phyloP scores from a whole-genome alignment of 2,113 vertebrate genomes.

The Ailurus styani region DNA sequence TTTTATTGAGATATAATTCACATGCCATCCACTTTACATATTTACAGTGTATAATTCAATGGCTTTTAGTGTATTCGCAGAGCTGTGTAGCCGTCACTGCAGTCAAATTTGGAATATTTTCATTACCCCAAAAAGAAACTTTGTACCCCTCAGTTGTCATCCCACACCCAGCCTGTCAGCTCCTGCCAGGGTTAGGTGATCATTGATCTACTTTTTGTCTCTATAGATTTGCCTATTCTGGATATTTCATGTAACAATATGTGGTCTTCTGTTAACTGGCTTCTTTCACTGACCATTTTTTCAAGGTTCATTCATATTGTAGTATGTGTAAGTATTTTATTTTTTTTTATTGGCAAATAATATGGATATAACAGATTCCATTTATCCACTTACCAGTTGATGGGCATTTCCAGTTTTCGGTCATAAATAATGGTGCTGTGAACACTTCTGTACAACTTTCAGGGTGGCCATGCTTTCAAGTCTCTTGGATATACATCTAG shows the following conservation, averaged over 20 bases:
- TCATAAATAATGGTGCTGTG: not conserved
- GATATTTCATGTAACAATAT: not conserved
- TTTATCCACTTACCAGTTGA: not conserved
- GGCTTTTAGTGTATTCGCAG: not conserved
- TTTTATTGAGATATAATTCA: not conserved
- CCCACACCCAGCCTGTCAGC: not conserved
- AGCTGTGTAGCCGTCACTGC: not conserved
- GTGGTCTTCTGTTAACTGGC: not conserved
- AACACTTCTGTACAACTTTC: not conserved
- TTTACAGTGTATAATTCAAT: not conserved
- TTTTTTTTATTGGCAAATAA: not conserved
- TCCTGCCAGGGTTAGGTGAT: not conserved
- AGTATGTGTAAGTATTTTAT: not conserved
- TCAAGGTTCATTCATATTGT: not conserved
- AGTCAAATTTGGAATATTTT: not conserved
- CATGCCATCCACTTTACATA: not conserved
- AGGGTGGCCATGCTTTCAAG: not conserved
- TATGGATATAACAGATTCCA: not conserved
- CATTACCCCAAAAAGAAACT: not conserved
- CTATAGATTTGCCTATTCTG: not conserved
- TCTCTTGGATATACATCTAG: not conserved
- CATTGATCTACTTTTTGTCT: not conserved
- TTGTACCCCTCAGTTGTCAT: not conserved
- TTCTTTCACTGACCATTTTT: not conserved
- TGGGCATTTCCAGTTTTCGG: not conserved